Evolutionary conservation across 2,888 invertebrate genomes (phyloP).

Genomic region (Drosophila histrio): DNA sequence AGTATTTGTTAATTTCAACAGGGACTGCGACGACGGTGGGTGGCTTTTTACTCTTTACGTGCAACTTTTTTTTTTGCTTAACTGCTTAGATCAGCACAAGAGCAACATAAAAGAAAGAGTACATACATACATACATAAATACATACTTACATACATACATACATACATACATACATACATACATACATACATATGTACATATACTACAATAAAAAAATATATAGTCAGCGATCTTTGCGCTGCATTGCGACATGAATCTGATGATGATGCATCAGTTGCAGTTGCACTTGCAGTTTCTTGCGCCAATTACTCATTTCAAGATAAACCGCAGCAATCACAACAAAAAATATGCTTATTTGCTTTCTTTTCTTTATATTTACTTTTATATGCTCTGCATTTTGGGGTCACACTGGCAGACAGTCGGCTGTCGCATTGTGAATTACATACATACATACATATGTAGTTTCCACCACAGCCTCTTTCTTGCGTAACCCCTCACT

Average conservation of each 20-base stretch:
- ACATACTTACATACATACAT: not conserved
- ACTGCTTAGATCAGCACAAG: conserved; percentile 36
- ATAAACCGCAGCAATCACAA: not conserved
- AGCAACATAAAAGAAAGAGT: not conserved
- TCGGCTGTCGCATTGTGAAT: too few relatives aligned
- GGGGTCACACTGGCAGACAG: conserved; percentile 28
- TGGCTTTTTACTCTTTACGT: conserved; percentile 2
- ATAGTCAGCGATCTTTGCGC: conserved; percentile 42
- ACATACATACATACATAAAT: not conserved
- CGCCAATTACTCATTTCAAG: conserved; percentile 35
- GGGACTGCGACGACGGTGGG: conserved; percentile 11
- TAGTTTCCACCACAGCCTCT: too few relatives aligned
- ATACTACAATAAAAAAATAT: conserved; percentile 12
- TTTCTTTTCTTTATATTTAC: not conserved
- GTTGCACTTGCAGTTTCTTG: conserved; percentile 38
- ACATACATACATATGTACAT: not conserved
- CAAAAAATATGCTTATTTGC: conserved; percentile 11
- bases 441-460: too few relatives aligned
- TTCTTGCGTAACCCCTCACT: too few relatives aligned
- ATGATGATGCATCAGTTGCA: conserved; percentile 34
- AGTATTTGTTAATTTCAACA: not conserved
- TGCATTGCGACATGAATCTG: conserved; percentile 32
- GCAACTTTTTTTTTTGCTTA: not conserved
- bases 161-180: not conserved
- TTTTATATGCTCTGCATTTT: not conserved